Evolutionary conservation across 2,888 invertebrate genomes (phyloP).

Genomic region (Clepsis dumicolana): DNA sequence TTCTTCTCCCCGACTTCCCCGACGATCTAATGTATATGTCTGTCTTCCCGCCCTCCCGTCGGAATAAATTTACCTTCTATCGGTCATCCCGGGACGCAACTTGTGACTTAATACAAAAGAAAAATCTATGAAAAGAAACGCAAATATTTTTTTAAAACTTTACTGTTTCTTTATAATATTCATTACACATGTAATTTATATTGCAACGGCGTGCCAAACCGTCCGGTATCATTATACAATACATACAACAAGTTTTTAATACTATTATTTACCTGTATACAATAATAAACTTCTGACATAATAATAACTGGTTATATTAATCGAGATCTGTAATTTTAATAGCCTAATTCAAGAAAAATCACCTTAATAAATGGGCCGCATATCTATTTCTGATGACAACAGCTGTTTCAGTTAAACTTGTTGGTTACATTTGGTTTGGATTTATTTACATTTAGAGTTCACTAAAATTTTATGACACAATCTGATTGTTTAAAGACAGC

Average conservation of each 20-base stretch:
- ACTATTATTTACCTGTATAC: conserved; percentile 83
- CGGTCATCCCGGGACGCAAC: conserved; percentile 24
- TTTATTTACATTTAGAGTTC: conserved; percentile 62
- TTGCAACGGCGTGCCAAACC: conserved; percentile 66
- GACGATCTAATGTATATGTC: conserved; percentile 20
- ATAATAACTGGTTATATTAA: conserved; percentile 83
- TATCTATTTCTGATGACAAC: conserved; percentile 61
- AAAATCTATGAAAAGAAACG: conserved; percentile 53
- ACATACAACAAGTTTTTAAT: conserved; percentile 82
- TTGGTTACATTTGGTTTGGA: conserved; percentile 60
- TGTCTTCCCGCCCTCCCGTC: conserved; percentile 17
- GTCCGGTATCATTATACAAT: conserved; percentile 76
- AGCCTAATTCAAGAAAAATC: conserved; percentile 72
- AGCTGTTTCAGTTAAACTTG: conserved; percentile 54
- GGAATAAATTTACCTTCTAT: conserved; percentile 33
- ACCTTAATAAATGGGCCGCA: conserved; percentile 55
- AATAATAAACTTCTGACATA: conserved; percentile 84
- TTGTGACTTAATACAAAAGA: conserved; percentile 15
- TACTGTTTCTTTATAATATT: conserved; percentile 85
- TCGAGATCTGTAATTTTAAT: conserved; percentile 69
- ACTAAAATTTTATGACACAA: conserved; percentile 44
- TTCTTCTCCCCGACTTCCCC: conserved; percentile 43
- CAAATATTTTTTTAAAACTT: conserved; percentile 78
- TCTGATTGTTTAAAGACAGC: conserved; percentile 72
- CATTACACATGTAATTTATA: conserved; percentile 83